Percentiles rank a stretch among this genome's conserved stretches.
These are phyloP conservation scores for Heliconius hermathena DNA, from an alignment of 1,140 invertebrate species.

Conservation along the genomic window DNA sequence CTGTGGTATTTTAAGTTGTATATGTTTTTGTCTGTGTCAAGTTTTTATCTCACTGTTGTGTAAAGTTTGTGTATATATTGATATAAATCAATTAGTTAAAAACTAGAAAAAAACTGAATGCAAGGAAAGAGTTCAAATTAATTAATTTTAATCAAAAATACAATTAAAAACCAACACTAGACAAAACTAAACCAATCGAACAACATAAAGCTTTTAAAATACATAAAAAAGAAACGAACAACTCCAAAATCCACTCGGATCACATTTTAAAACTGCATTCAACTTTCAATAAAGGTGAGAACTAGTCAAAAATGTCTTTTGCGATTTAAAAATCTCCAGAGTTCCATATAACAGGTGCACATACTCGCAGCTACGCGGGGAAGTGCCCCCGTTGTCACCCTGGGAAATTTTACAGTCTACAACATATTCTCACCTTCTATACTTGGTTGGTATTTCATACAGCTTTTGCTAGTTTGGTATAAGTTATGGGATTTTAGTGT, in stretches of 20 bases:
- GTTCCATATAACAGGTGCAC: slow-evolving; percentile 57
- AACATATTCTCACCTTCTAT: slow-evolving; percentile 71
- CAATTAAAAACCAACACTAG: too few species aligned
- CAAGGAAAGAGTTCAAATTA: too few species aligned
- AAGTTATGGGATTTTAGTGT: slow-evolving; percentile 22
- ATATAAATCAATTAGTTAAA: too few species aligned
- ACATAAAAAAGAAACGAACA: background rate
- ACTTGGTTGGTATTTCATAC: slow-evolving; percentile 66
- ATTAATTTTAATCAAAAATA: too few species aligned
- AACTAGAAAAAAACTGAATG: too few species aligned
- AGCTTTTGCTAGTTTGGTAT: slow-evolving; percentile 42
- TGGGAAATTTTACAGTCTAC: slow-evolving; percentile 77
- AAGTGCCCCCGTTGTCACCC: slow-evolving; percentile 67
- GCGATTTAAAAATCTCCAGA: slow-evolving; percentile 55
- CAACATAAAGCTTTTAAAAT: background rate
- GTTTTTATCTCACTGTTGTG: too few species aligned
- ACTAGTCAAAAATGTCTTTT: slow-evolving; percentile 46
- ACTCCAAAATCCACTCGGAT: background rate
- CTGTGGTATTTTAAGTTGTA: background rate
- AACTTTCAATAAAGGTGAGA: slow-evolving; percentile 44
- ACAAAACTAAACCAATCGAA: too few species aligned
- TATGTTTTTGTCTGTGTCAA: too few species aligned
- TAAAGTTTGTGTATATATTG: too few species aligned
- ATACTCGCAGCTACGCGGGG: slow-evolving; percentile 62
- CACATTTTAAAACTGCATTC: slow-evolving; percentile 17